Conservation (phyloP, 2,797 vertebrate species). For the Artibeus lituratus region DNA sequence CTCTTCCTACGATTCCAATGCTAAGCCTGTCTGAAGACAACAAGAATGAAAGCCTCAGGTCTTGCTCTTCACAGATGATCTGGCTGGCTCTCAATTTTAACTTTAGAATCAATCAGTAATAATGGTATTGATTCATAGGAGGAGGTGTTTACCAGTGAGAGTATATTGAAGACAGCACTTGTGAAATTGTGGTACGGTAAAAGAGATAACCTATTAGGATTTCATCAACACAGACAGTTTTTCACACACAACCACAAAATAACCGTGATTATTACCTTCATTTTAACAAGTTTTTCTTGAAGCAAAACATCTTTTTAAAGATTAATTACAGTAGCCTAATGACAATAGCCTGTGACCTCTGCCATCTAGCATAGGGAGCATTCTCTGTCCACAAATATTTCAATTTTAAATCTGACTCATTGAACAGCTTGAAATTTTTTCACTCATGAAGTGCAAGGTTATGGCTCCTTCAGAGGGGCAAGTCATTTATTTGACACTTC, state of each 20-base stretch:
- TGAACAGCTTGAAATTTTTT: slow-evolving; percentile 68
- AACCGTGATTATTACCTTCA: background rate
- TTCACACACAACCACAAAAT: background rate
- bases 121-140: background rate
- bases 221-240: background rate
- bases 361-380: background rate
- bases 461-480: slow-evolving; percentile 43
- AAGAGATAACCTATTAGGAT: background rate
- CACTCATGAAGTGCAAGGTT: slow-evolving; percentile 25
- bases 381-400: slow-evolving; percentile 27
- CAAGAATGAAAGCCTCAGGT: background rate
- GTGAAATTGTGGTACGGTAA: background rate
- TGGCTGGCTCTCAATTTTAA: background rate
- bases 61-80: background rate
- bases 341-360: slow-evolving; percentile 48
- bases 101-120: background rate
- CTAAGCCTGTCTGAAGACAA: background rate
- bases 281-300: slow-evolving; percentile 37
- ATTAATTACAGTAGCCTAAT: slow-evolving; percentile 52
- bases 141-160: background rate
- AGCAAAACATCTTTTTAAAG: slow-evolving; percentile 57
- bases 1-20: background rate
- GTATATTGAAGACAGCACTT: background rate
- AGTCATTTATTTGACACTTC: slow-evolving; percentile 72
- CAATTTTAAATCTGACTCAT: slow-evolving; percentile 49